Evolutionary conservation across 2,797 vertebrate species (phyloP).

Genomic region (Ficedula albicollis): DNA sequence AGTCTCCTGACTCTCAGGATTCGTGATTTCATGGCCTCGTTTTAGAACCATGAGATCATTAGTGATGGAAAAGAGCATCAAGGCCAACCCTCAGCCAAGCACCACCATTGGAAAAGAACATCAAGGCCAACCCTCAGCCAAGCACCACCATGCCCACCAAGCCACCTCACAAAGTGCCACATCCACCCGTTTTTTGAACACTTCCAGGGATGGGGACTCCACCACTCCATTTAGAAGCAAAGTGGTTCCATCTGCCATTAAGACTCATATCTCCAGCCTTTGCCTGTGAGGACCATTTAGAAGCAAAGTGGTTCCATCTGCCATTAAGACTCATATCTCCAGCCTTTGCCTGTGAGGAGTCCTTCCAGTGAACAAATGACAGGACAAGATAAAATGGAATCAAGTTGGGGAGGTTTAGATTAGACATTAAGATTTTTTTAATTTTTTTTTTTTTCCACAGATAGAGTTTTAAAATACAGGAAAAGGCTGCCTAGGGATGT

Average conservation of each 20-base stretch:
- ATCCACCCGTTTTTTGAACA: not conserved
- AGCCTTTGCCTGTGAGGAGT: not conserved
- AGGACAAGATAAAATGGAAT: not conserved
- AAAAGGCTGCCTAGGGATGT: not conserved
- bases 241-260: not conserved
- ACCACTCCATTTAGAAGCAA: not conserved
- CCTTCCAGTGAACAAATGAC: not conserved
- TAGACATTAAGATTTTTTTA: not conserved
- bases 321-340: not conserved
- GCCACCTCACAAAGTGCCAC: not conserved
- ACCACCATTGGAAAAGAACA: not conserved
- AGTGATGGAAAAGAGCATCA: not conserved
- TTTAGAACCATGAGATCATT: not conserved
- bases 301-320: not conserved
- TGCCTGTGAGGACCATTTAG: not conserved
- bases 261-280: not conserved
- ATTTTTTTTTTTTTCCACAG: not conserved
- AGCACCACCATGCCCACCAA: not conserved
- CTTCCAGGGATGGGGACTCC: not conserved
- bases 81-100: fast-evolving
- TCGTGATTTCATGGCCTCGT: not conserved
- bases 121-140: fast-evolving
- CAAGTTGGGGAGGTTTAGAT: not conserved
- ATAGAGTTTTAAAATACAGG: not conserved
- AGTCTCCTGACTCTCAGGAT: not conserved